Base-by-base conservation (phyloP, 2,113 vertebrate genomes). In the Dunckerocampus dactyliophorus region DNA sequence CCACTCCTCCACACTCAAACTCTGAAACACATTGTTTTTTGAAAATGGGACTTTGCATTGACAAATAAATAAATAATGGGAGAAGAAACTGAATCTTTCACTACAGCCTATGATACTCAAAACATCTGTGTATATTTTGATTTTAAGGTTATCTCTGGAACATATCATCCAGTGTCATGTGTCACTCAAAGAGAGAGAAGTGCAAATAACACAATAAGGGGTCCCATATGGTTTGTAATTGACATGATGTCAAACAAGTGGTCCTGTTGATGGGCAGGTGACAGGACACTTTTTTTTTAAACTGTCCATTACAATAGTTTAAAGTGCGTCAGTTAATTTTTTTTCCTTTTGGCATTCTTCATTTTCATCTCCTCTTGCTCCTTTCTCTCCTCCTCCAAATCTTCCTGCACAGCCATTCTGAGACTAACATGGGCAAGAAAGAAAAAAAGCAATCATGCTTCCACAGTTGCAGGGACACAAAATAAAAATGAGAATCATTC, bases 341-440 rank as follows among this genome's bases (percentile, higher is more conserved):
- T 95, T 87, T 88, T 87, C 83, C 88, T 95, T 87, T 94, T 95
- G 16, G 74, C 66, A 51, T 62, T 89, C 78, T 88, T 91, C 59
- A 65, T 85, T 73, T 91, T 92, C 51, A 94, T 24, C 71, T 94
- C 93, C 62, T 95, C 93, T 75, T 92, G 89, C 67, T 96, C 94
- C 21, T 88, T 86, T 64, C 55, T 91, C 88, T 95, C 70, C 81
- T 98, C 95, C 76, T 96, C 94, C 37, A 93, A 79, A 68, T 97
- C 94, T 62, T 96, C 95, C 31, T 93, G 89, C 59, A 97, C 93
- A 57, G 94, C 94, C 10, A 97, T 55, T 80, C 86, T 90, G 83
- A 97, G 88, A 67, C 95, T 96, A 81, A 59, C 62, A 82, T 13
- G 69, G 16, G 42, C 0, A 59, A 63, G 48, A 15, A 21, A 56